phyloP scores from a whole-genome alignment of 2,113 vertebrate species.

The Poeciliopsis retropinna region DNA sequence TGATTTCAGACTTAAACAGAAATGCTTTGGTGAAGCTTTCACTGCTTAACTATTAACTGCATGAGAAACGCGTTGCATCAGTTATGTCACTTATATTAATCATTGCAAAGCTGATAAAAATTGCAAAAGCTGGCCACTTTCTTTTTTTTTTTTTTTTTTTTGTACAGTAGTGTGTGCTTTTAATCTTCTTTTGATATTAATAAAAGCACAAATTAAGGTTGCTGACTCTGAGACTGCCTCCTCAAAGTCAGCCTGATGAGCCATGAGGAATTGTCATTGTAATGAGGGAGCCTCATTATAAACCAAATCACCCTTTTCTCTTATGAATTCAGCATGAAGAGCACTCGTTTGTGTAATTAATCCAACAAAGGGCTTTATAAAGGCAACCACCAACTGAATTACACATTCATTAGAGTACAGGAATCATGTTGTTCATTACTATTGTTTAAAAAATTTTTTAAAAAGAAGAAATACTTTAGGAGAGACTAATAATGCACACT shows the following conservation, averaged over 20 bases:
- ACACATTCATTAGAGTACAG: conserved; percentile 30
- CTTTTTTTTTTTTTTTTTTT: not conserved
- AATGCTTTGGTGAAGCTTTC: not conserved
- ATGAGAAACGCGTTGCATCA: not conserved
- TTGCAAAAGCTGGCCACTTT: not conserved
- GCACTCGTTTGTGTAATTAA: conserved; percentile 72
- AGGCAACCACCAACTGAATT: conserved; percentile 34
- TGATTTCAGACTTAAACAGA: not conserved
- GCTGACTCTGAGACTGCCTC: conserved; percentile 49
- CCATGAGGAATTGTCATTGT: conserved; percentile 78
- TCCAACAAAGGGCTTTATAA: conserved; percentile 60
- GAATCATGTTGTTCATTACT: conserved; percentile 25
- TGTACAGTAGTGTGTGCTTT: not conserved
- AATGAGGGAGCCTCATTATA: conserved; percentile 80
- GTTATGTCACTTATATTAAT: not conserved
- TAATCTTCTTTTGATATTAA: conserved; percentile 50
- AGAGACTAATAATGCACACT: no score
- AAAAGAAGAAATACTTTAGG: no score
- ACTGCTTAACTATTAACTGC: not conserved
- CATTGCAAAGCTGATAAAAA: not conserved
- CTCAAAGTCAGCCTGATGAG: conserved; percentile 78
- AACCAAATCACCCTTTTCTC: conserved; percentile 75
- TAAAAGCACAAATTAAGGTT: conserved; percentile 49
- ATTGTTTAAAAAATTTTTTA: not conserved
- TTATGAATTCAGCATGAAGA: conserved; percentile 73